phyloP scores from a whole-genome alignment of 1,140 invertebrate genomes.

The Nilaparvata lugens region DNA sequence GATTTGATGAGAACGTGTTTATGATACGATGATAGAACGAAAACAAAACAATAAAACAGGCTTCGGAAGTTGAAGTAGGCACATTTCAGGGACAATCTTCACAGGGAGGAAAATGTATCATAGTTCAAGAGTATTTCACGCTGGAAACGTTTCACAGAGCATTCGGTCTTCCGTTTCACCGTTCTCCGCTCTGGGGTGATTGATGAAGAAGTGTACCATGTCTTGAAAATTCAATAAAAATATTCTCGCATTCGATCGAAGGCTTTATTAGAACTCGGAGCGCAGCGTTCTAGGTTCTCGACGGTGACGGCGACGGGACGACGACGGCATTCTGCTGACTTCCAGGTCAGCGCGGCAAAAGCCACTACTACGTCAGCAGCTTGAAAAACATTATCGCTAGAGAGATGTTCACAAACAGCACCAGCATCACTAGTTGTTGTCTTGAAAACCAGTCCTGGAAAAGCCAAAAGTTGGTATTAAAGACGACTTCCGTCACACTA shows the following conservation, averaged over 20 bases:
- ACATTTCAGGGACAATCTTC: too few relatives aligned
- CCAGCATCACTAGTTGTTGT: constrained; percentile 90
- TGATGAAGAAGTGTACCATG: background rate
- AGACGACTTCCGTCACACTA: too few relatives aligned
- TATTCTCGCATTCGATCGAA: constrained; percentile 10
- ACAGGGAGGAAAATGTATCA: background rate
- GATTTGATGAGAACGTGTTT: too few relatives aligned
- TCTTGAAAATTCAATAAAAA: constrained; percentile 3
- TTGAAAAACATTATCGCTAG: constrained; percentile 97
- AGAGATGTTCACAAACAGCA: constrained; percentile 92
- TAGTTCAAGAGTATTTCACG: background rate
- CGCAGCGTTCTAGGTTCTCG: background rate
- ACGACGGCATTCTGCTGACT: background rate
- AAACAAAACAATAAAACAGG: too few relatives aligned
- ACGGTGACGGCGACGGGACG: background rate
- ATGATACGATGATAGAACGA: too few relatives aligned
- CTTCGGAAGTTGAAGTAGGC: too few relatives aligned
- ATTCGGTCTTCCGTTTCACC: background rate
- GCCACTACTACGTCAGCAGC: constrained; percentile 71
- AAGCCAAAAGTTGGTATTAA: constrained; percentile 22
- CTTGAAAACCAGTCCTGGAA: constrained; percentile 95
- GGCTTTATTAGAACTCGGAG: background rate
- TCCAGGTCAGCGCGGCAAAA: background rate
- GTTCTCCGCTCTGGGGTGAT: background rate
- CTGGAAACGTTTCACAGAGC: background rate